Percentiles rank a stretch among this genome's conserved stretches.
phyloP scores from a whole-genome alignment of 1,140 invertebrate genomes.

The Ceratoteleas bidentatus region DNA sequence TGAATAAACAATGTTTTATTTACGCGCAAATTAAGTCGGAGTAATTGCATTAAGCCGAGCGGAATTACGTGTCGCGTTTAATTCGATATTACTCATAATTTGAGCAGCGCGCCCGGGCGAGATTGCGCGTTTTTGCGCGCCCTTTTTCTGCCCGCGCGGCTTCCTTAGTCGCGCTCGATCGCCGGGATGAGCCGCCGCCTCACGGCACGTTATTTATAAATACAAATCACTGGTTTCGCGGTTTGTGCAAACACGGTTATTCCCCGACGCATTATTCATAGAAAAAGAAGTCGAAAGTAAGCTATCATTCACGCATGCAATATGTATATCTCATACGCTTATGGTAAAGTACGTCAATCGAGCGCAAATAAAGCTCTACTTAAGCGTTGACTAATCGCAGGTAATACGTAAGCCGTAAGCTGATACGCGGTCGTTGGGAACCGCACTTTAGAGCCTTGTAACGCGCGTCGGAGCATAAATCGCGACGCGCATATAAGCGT shows the following conservation, averaged over 20 bases:
- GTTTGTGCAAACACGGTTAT: conserved; percentile 37
- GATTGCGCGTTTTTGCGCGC: not conserved
- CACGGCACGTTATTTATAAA: conserved; percentile 31
- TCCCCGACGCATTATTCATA: conserved; percentile 36
- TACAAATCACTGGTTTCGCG: conserved; percentile 30
- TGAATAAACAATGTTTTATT: conserved; percentile 45
- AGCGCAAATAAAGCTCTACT: conserved; percentile 66
- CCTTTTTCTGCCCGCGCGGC: not conserved
- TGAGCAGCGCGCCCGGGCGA: conserved; percentile 3
- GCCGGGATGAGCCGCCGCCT: too few species aligned
- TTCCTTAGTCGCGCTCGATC: too few species aligned
- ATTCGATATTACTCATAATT: conserved; percentile 50
- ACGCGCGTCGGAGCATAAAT: conserved; percentile 70
- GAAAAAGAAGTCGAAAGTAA: conserved; percentile 49
- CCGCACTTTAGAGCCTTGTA: conserved; percentile 68
- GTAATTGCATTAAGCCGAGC: conserved; percentile 24
- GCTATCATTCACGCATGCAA: conserved; percentile 59
- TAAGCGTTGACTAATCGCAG: conserved; percentile 67
- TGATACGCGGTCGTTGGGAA: conserved; percentile 68
- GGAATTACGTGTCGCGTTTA: conserved; percentile 27
- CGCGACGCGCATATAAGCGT: conserved; percentile 70
- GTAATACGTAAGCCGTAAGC: conserved; percentile 67
- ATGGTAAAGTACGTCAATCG: conserved; percentile 62
- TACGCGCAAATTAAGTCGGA: conserved; percentile 36
- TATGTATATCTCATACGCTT: conserved; percentile 60